Conservation (phyloP, 2,113 vertebrate species). For the Anseranas semipalmata region DNA sequence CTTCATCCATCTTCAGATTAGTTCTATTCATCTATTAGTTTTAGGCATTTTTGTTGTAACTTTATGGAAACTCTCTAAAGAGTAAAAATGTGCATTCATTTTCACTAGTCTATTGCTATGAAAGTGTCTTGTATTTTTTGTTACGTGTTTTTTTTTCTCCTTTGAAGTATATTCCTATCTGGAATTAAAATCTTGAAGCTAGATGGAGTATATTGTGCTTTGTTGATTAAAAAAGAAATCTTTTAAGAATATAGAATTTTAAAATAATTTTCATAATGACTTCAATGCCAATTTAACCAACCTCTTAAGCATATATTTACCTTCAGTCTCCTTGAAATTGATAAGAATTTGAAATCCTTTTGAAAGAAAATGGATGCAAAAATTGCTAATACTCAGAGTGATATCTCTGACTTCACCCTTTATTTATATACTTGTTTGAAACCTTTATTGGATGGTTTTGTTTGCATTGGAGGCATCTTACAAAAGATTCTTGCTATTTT, state of each 20-base stretch:
- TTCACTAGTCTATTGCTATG: not conserved
- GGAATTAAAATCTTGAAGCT: not conserved
- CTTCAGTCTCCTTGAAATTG: not conserved
- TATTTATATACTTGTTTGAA: not conserved
- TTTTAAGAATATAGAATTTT: not conserved
- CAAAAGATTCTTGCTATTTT: not conserved
- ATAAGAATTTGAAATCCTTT: not conserved
- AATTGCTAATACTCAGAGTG: not conserved
- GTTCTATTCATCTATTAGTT: not conserved
- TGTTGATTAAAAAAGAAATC: not conserved
- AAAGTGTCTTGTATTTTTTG: not conserved
- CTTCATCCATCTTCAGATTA: not conserved
- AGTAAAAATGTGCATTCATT: not conserved
- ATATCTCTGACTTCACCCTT: not conserved
- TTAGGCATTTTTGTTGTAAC: not conserved
- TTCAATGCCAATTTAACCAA: not conserved
- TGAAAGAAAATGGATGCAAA: not conserved
- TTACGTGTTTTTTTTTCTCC: not conserved
- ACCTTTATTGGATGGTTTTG: not conserved
- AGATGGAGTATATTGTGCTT: not conserved
- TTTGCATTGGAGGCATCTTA: not conserved
- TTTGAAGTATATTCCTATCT: not conserved
- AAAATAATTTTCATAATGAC: not conserved
- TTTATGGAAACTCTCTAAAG: not conserved
- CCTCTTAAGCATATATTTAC: not conserved